Base-by-base conservation (phyloP, 2,888 invertebrate species). In the Cephus pulcher region DNA sequence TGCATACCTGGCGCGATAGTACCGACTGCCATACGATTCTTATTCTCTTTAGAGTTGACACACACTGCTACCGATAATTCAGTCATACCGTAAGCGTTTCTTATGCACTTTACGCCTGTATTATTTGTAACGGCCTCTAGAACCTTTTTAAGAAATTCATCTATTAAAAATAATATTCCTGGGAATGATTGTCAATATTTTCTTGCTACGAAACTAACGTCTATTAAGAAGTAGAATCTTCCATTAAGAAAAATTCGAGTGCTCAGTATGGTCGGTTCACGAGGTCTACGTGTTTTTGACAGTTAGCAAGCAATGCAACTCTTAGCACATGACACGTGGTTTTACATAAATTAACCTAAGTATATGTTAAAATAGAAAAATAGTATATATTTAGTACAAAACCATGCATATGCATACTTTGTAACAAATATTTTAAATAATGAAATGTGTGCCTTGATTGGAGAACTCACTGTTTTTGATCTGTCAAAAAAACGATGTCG, bases 1-100 rank as follows among this genome's bases (percentile, higher is more conserved):
- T 92, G 93, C 90, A 94, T 93, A 34, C 95, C 95, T 0, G 94
- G 93, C 4, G 94, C 93, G 1, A 95, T 92, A 23, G 92, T 92
- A 1, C 96, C 96, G 75, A 95, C 94, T 56, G 95, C 94, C 11
- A 95, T 95, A 0, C 93, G 90, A 88, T 94, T 93, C 69, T 87
- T 86, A 15, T 85, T 85, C 34, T 89, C 88, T 3, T 86, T 92
- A 82, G 92, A 92, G 11, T 92, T 89, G 15, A 93, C 33, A 1
- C 93, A 90, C 74, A 93, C 92, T 30, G 93, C 93, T 85, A 96
- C 92, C 0, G 96, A 95, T 32, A 95, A 93, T 91, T 97, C 97
- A 4, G 96, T 97, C 91, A 97, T 93, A 0, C 97, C 97, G 88
- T 96, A 97, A 6, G 95, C 96, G 90, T 96, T 96, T 34, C 94